Percentiles rank a stretch among this genome's conserved stretches.
Conservation (phyloP, 2,888 invertebrate species). For the Polydrusus cervinus region DNA sequence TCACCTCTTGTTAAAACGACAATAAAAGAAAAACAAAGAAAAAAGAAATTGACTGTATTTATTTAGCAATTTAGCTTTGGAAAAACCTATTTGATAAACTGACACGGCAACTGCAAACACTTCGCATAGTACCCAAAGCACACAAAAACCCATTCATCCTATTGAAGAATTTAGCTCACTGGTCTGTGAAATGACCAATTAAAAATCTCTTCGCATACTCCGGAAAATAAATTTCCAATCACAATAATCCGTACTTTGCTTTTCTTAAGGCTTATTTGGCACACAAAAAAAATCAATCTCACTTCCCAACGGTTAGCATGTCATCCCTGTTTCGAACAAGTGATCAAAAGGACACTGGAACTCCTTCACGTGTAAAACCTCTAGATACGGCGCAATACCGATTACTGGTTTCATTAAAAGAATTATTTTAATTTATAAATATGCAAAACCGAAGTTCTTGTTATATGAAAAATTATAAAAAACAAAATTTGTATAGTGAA, state of each 20-base stretch:
- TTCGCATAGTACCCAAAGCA: conserved; percentile 25
- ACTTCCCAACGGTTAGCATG: no score
- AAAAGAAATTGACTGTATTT: background rate
- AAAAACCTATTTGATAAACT: conserved; percentile 25
- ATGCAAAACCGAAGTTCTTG: no score
- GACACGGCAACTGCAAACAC: conserved; percentile 29
- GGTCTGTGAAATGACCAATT: conserved; percentile 48
- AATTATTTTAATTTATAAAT: no score
- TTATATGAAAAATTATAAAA: no score
- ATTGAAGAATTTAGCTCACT: conserved; percentile 35
- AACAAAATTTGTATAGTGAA: no score
- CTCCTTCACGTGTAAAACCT: no score
- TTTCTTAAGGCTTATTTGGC: conserved; percentile 3
- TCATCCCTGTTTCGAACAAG: no score
- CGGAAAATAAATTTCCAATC: conserved; percentile 41
- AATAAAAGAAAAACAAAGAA: conserved; percentile 15
- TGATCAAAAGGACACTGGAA: no score
- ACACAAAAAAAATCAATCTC: no score
- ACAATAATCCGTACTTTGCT: conserved; percentile 21
- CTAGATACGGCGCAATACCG: no score
- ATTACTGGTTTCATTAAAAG: no score
- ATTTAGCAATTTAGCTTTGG: conserved; percentile 25
- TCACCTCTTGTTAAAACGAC: background rate
- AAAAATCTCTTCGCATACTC: conserved; percentile 41
- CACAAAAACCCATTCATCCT: conserved; percentile 31